Conservation (phyloP, 2,113 vertebrate genomes). For the Eudyptes chrysolophus region DNA sequence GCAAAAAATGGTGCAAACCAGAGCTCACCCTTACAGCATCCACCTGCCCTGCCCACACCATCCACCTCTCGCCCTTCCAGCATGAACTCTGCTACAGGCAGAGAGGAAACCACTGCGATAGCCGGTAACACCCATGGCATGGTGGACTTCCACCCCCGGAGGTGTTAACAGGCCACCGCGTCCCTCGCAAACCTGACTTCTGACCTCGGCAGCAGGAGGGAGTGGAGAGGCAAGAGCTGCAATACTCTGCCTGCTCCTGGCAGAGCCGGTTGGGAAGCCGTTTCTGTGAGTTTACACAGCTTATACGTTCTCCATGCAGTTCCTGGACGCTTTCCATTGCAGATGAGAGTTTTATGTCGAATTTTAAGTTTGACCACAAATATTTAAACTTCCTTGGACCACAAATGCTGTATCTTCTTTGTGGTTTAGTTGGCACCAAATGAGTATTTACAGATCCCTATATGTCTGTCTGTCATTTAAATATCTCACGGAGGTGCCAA, state of each 20-base stretch:
- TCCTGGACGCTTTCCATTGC: conserved; percentile 70
- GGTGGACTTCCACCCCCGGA: not conserved
- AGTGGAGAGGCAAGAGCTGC: conserved; percentile 17
- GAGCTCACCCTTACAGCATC: not conserved
- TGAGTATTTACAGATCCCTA: conserved; percentile 70
- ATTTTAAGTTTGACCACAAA: conserved; percentile 81
- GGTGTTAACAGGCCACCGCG: not conserved
- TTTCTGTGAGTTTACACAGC: conserved; percentile 57
- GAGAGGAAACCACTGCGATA: not conserved
- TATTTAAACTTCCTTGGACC: conserved; percentile 79
- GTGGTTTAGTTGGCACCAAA: conserved; percentile 73
- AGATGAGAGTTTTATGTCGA: conserved; percentile 78
- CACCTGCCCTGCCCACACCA: not conserved
- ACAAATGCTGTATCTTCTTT: conserved; percentile 78
- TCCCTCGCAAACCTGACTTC: not conserved
- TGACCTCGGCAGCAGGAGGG: not conserved
- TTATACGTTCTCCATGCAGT: conserved; percentile 60
- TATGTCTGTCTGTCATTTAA: conserved; percentile 78
- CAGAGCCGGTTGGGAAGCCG: conserved; percentile 13
- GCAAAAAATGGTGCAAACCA: not conserved
- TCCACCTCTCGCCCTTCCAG: not conserved
- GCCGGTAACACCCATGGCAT: not conserved
- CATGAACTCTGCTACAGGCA: not conserved
- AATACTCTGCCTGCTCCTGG: not conserved
- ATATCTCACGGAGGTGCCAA: conserved; percentile 71